phyloP scores from a whole-genome alignment of 2,797 vertebrate species.

The Rousettus madagascariensis region DNA sequence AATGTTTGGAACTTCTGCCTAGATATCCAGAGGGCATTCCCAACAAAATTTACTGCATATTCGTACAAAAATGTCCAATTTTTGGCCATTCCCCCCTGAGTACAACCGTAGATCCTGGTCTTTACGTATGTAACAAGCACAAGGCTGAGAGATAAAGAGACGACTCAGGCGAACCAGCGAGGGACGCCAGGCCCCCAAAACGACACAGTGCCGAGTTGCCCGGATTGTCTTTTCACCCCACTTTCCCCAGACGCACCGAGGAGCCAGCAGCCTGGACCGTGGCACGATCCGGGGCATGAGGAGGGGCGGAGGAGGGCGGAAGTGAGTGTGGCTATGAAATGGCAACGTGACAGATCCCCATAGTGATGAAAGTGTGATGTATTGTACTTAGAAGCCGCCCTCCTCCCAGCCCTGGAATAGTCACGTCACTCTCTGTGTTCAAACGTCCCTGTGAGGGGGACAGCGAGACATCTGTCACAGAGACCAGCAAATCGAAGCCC shows the following conservation, averaged over 20 bases:
- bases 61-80: background rate
- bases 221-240: background rate
- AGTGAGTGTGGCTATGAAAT: too few species aligned
- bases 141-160: background rate
- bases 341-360: background rate
- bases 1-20: background rate
- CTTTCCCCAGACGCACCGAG: background rate
- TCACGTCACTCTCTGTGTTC: background rate
- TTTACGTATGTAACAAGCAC: background rate
- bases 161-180: too few species aligned
- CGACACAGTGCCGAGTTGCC: background rate
- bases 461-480: rapidly evolving
- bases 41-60: background rate
- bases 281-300: background rate
- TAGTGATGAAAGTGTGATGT: background rate
- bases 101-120: too few species aligned
- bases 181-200: too few species aligned
- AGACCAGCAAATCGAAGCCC: background rate
- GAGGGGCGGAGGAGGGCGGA: background rate
- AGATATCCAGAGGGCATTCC: background rate
- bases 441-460: rapidly evolving
- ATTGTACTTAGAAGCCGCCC: background rate
- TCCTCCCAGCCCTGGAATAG: background rate
- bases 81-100: background rate
- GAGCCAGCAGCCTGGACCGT: background rate